phyloP scores from a whole-genome alignment of 2,113 vertebrate genomes.

The cat (Felis catus) region DNA sequence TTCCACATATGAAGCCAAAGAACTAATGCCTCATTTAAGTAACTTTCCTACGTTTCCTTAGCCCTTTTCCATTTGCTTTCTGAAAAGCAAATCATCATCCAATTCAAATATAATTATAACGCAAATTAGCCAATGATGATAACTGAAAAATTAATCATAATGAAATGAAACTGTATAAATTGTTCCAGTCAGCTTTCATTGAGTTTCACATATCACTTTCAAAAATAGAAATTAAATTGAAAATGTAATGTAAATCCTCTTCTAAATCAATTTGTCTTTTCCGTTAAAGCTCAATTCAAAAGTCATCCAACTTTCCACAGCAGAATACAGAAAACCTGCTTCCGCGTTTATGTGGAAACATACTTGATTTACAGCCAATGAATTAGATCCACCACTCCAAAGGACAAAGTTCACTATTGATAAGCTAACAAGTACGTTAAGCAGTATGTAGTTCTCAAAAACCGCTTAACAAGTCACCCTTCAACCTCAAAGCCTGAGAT shows the following conservation, averaged over 20 bases:
- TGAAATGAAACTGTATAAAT: constrained; percentile 58
- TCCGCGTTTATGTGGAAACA: constrained; percentile 61
- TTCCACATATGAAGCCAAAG: constrained; percentile 76
- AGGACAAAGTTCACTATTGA: constrained; percentile 62
- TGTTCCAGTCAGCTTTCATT: constrained; percentile 67
- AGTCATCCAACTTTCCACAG: constrained; percentile 75
- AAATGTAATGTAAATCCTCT: constrained; percentile 72
- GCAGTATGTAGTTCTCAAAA: not conserved
- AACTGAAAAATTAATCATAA: constrained; percentile 74
- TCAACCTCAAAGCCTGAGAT: not conserved
- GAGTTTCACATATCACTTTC: constrained; percentile 68
- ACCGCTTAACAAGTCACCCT: not conserved
- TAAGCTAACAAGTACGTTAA: constrained; percentile 36
- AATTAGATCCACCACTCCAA: constrained; percentile 39
- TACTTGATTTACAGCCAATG: constrained; percentile 61
- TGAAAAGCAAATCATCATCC: constrained; percentile 73
- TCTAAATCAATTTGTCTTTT: constrained; percentile 78
- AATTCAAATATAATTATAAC: constrained; percentile 76
- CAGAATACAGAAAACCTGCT: constrained; percentile 62
- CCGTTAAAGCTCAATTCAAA: constrained; percentile 61
- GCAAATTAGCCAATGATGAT: constrained; percentile 70
- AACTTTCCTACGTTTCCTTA: constrained; percentile 78
- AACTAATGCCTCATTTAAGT: constrained; percentile 70
- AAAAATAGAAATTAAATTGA: constrained; percentile 77
- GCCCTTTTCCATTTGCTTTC: constrained; percentile 66